phyloP scores from a whole-genome alignment of 2,113 vertebrate species.

The Pseudorectes ferrugineus region DNA sequence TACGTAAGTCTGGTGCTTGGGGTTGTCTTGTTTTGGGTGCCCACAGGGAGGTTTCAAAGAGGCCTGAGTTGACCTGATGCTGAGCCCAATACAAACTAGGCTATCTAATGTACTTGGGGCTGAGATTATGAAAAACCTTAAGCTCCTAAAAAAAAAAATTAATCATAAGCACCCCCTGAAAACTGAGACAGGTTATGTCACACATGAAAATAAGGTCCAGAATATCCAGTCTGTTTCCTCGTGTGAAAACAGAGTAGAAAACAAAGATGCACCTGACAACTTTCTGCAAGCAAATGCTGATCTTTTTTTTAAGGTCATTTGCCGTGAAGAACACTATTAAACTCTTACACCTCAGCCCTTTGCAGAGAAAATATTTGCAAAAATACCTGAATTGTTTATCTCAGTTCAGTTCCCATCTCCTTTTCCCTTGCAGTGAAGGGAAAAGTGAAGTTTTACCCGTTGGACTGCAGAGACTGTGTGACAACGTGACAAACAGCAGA shows the following conservation, averaged over 20 bases:
- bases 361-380: neutral
- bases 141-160: neutral
- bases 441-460: neutral
- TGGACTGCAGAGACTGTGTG: accelerated
- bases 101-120: neutral
- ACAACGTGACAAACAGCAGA: neutral
- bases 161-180: neutral
- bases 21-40: neutral
- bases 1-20: accelerated
- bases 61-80: neutral
- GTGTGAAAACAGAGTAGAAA: neutral
- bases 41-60: neutral
- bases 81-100: neutral
- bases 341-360: neutral
- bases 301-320: neutral
- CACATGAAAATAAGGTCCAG: neutral
- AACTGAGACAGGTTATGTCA: neutral
- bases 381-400: neutral
- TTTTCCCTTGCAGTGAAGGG: neutral
- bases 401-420: neutral
- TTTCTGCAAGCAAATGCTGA: neutral
- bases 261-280: neutral
- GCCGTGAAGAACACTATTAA: neutral
- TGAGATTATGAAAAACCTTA: neutral
- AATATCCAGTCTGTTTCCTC: neutral